phyloP scores from a whole-genome alignment of 2,113 vertebrate genomes.

The Puntigrus tetrazona region DNA sequence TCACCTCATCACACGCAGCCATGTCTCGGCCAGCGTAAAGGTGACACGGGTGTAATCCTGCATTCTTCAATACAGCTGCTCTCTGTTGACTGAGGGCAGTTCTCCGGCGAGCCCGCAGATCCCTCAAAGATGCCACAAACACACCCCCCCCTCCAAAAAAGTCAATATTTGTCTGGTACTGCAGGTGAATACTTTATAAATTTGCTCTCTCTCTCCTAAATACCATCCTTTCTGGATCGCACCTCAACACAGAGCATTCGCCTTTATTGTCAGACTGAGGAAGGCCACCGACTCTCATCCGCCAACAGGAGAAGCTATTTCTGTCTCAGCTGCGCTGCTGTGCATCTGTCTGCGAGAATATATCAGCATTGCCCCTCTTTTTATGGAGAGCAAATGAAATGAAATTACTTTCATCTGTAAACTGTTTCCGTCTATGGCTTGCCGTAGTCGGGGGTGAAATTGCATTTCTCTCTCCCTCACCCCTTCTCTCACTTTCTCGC shows the following conservation, averaged over 20 bases:
- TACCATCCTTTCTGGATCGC: slow-evolving; percentile 9
- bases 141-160: slow-evolving; percentile 1
- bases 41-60: slow-evolving; percentile 10
- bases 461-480: slow-evolving; percentile 59
- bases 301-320: slow-evolving; percentile 52
- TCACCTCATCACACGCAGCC: slow-evolving; percentile 6
- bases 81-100: slow-evolving; percentile 25
- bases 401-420: slow-evolving; percentile 69
- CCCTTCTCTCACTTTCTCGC: slow-evolving; percentile 20
- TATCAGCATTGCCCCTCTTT: slow-evolving; percentile 55
- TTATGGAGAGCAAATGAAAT: slow-evolving; percentile 64
- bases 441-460: slow-evolving; percentile 65
- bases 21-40: not conserved
- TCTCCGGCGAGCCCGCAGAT: not conserved
- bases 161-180: slow-evolving; percentile 27
- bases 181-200: slow-evolving; percentile 22
- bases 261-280: slow-evolving; percentile 55
- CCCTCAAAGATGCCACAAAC: not conserved
- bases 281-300: slow-evolving; percentile 35
- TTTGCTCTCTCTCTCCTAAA: slow-evolving; percentile 25
- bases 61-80: not conserved
- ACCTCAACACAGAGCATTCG: not conserved
- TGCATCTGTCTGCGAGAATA: slow-evolving; percentile 51
- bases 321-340: slow-evolving; percentile 45
- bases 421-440: slow-evolving; percentile 64